Percentiles rank a stretch among this genome's conserved stretches.
phyloP scores from a whole-genome alignment of 2,888 invertebrate species.

The Drosophila kanekoi region DNA sequence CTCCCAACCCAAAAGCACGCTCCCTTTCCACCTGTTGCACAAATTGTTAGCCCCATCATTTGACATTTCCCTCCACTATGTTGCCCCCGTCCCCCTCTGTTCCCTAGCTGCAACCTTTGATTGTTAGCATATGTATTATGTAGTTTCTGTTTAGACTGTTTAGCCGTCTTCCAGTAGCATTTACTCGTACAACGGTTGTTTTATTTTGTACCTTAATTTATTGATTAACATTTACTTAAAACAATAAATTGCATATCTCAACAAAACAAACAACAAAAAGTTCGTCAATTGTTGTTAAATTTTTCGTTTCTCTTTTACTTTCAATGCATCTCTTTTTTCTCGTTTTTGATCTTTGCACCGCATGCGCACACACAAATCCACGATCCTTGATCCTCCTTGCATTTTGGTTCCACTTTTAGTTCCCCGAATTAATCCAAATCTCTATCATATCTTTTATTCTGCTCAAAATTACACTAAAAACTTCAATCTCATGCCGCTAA shows the following conservation, averaged over 20 bases:
- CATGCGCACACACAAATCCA: conserved; percentile 37
- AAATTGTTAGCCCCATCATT: conserved; percentile 26
- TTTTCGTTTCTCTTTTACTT: conserved; percentile 51
- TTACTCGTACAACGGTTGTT: conserved; percentile 22
- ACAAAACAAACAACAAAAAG: conserved; percentile 18
- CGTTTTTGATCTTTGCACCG: conserved; percentile 40
- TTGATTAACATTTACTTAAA: conserved; percentile 39
- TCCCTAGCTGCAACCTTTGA: conserved; percentile 12
- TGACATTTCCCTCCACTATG: conserved; percentile 16
- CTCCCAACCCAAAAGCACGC: conserved; percentile 27
- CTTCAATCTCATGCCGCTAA: conserved; percentile 65
- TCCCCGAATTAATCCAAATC: conserved; percentile 51
- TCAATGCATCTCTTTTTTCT: conserved; percentile 36
- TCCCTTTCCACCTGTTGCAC: not conserved
- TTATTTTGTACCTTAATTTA: conserved; percentile 58
- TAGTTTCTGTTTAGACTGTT: conserved; percentile 16
- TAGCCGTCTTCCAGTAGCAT: conserved; percentile 34
- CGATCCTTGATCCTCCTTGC: conserved; percentile 9
- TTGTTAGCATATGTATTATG: conserved; percentile 34
- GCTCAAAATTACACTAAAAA: conserved; percentile 58
- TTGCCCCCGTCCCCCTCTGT: not conserved
- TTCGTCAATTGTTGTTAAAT: conserved; percentile 29
- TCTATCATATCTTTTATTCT: conserved; percentile 33
- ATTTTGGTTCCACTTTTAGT: conserved; percentile 33
- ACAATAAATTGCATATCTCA: conserved; percentile 41